phyloP scores from a whole-genome alignment of 2,888 invertebrate genomes.

The Troilus luridus region DNA sequence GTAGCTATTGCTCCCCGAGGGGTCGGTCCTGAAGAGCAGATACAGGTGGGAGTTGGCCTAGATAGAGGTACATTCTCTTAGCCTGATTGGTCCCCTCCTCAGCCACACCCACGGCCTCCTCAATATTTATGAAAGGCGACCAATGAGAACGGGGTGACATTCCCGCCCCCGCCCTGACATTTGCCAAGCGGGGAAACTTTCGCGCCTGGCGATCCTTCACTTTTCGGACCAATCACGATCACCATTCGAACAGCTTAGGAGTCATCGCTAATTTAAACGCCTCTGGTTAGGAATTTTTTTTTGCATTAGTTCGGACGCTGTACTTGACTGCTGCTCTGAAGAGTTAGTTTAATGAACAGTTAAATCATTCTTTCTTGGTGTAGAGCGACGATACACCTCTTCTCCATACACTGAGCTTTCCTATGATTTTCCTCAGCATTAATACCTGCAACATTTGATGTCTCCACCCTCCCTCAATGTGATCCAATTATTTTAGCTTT shows the following conservation, averaged over 20 bases:
- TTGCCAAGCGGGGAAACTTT: not conserved
- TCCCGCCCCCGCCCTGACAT: constrained; percentile 46
- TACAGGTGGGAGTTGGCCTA: constrained; percentile 45
- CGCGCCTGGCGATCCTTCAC: constrained; percentile 32
- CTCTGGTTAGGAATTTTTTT: not conserved
- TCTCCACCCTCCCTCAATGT: too few relatives aligned
- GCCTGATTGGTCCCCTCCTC: constrained; percentile 15
- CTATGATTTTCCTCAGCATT: too few relatives aligned
- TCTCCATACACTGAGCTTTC: too few relatives aligned
- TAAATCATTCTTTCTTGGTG: too few relatives aligned
- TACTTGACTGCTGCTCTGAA: too few relatives aligned
- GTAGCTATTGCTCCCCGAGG: constrained; percentile 22
- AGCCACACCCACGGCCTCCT: constrained; percentile 35
- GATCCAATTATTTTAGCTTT: too few relatives aligned
- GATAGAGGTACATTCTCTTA: constrained; percentile 31
- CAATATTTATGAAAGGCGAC: constrained; percentile 37
- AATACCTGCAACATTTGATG: too few relatives aligned
- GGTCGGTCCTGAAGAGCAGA: not conserved
- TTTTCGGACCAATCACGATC: constrained; percentile 32
- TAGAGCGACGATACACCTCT: too few relatives aligned
- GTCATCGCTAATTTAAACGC: not conserved
- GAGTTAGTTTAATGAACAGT: too few relatives aligned
- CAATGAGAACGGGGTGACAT: constrained; percentile 47
- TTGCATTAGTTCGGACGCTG: not conserved
- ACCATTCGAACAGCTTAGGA: not conserved